A percentile compares a stretch with the other conserved stretches of the same genome.
These are phyloP conservation scores for Lysandra coridon DNA, from an alignment of 2,888 invertebrate genomes.

Conservation along the genomic window DNA sequence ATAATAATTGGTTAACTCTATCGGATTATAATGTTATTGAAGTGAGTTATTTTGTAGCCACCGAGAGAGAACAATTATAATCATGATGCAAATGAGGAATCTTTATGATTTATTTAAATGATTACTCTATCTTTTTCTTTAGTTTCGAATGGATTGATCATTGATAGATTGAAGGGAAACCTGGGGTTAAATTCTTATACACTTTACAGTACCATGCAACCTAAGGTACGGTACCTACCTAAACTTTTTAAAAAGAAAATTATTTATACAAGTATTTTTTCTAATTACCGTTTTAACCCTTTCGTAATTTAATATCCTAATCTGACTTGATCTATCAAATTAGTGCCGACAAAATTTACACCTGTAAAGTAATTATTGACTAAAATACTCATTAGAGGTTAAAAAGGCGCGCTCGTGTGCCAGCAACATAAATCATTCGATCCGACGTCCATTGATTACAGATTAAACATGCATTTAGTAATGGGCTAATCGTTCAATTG, in stretches of 20 bases:
- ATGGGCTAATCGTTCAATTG: slow-evolving; percentile 63
- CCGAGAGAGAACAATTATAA: neutral
- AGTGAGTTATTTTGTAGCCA: slow-evolving; percentile 10
- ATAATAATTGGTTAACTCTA: slow-evolving; percentile 28
- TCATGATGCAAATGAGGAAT: neutral
- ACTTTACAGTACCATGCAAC: neutral
- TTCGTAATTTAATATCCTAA: slow-evolving; percentile 9
- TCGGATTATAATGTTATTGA: slow-evolving; percentile 21
- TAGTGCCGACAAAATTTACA: slow-evolving; percentile 12
- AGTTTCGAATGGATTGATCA: no score
- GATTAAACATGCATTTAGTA: slow-evolving; percentile 67
- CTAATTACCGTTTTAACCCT: neutral
- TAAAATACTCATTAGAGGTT: slow-evolving; percentile 29
- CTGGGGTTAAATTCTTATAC: neutral
- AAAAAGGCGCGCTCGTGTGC: slow-evolving; percentile 42
- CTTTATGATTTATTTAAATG: neutral
- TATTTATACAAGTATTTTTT: neutral
- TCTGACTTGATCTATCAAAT: neutral
- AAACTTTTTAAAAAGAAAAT: neutral
- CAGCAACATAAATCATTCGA: slow-evolving; percentile 54
- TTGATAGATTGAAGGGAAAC: no score
- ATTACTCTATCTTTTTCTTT: no score
- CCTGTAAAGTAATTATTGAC: slow-evolving; percentile 24
- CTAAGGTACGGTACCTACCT: neutral
- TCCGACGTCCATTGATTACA: slow-evolving; percentile 62